Base-by-base conservation (phyloP, 2,797 vertebrate species). In the Cottoperca gobio region DNA sequence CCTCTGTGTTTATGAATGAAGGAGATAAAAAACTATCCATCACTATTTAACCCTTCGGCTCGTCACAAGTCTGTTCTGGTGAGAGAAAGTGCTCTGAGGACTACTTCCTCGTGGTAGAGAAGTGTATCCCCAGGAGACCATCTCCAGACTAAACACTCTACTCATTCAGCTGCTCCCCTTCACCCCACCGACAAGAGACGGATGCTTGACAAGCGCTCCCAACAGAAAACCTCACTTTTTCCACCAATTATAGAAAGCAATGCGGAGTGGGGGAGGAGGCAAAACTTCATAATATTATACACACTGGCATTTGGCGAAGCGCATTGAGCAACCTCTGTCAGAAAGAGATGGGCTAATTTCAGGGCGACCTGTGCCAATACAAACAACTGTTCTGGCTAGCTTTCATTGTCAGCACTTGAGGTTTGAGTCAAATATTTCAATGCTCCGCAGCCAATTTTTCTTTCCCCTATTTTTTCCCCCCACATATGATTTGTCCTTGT, bases 91-190 rank as follows among this genome's bases (percentile, higher is more conserved):
- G 70, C 69, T 79, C 70, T 13, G 60, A 78, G 94, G 95, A 95
- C 93, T 91, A 95, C 96, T 96, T 97, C 96, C 96, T 96, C 84
- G 80, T 89, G 90, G 90, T 81, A 91, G 93, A 93, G 84, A 80
- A 93, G 93, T 88, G 88, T 91, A 95, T 95, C 96, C 96, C 96
- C 95, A 77, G 43, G 96, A 97, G 96, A 96, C 94, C 54, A 94
- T 91, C 93, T 91, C 93, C 93, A 98, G 96, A 98, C 97, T 98
- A 97, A 97, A 98, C 97, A 97, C 93, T 87, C 78, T n/a, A 49
- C 84, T 88, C 93, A 87, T 94, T 97, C 96, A 97, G 96, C 96
- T 97, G 96, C 93, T 91, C 83, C 94, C 93, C 88, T 90, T 92
- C 87, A 85, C 89, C 87, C 82, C 65, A 57, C 78, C 89, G 93